Base-by-base conservation (phyloP, 64 coral and sea anemone genomes). In the Stylophora pistillata region DNA sequence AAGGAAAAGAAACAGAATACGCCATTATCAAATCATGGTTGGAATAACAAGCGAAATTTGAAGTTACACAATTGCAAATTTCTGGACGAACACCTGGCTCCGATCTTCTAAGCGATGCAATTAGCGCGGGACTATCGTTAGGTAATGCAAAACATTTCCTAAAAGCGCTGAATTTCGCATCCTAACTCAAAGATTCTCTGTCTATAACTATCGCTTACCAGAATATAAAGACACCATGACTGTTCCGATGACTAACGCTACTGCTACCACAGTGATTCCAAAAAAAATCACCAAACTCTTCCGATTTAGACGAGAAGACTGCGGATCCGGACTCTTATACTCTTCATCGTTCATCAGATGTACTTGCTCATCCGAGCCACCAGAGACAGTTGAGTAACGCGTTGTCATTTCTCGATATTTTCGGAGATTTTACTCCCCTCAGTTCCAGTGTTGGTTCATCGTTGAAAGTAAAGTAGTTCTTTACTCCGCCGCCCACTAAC, bases 181-280 rank as follows among this genome's bases (percentile, higher is more conserved):
- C 21, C 47, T 59, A 28, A 73, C 89, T 61, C 61, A 37, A 58
- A 73, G n/a, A 82, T 15, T 56, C 16, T 9, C 68, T 21, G 9
- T 7, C 10, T n/a, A 61, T 68, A 53, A 47, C 34, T 14, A 73
- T 41, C 23, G 25, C 88, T 86, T 86, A 90, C 93, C 93, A 59
- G 88, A 90, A 81, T 94, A 94, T 3, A 90, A 53, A 81, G 82
- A 58, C 14, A 87, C 47, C 20, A 94, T 59, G 7, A 94, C 93
- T 61, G 93, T 80, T 16, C 71, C 63, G 9, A 87, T 17, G 20
- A 94, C 71, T 28, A 94, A 26, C 30, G 88, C 82, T 62, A 60
- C 30, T 78, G 88, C 93, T 53, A 94, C 71, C 20, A 55, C 47
- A 30, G 88, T 89, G 52, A 94, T 31, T 17, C 88, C 93, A 37